Conservation (phyloP, 2,888 invertebrate species). For the Sepiola atlantica region DNA sequence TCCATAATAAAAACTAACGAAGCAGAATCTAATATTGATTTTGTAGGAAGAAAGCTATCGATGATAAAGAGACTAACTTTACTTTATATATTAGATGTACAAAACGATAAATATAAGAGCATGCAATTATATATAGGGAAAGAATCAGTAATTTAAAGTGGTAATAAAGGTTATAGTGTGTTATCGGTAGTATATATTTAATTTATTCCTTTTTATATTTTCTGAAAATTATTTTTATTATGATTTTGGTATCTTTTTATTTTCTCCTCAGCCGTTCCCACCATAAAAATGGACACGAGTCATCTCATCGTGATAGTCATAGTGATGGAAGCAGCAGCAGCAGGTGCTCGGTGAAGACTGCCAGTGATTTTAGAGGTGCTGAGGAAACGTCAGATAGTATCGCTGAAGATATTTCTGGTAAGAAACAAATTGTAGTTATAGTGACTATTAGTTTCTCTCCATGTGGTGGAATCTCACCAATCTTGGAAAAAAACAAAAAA, state of each 20-base stretch:
- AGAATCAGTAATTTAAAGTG: too few species aligned
- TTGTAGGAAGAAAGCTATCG: too few species aligned
- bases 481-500: too few species aligned
- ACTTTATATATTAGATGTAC: too few species aligned
- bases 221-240: not conserved
- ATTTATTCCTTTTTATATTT: not conserved
- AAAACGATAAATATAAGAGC: too few species aligned
- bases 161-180: too few species aligned
- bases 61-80: too few species aligned
- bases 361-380: not conserved
- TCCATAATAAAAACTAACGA: too few species aligned
- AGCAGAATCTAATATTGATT: too few species aligned
- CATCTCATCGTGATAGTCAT: not conserved
- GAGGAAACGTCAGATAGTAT: constrained; percentile 16
- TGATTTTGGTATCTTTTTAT: not conserved
- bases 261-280: not conserved
- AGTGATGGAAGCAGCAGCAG: not conserved
- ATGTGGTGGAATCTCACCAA: too few species aligned
- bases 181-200: too few species aligned
- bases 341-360: not conserved
- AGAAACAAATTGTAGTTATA: not conserved
- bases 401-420: constrained; percentile 36
- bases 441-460: not conserved
- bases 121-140: too few species aligned
- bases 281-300: not conserved